Evolutionary conservation across 2,888 invertebrate genomes (phyloP), one percentile per base, ranked within the genome.

Genomic region (Ernsta delagoae): DNA sequence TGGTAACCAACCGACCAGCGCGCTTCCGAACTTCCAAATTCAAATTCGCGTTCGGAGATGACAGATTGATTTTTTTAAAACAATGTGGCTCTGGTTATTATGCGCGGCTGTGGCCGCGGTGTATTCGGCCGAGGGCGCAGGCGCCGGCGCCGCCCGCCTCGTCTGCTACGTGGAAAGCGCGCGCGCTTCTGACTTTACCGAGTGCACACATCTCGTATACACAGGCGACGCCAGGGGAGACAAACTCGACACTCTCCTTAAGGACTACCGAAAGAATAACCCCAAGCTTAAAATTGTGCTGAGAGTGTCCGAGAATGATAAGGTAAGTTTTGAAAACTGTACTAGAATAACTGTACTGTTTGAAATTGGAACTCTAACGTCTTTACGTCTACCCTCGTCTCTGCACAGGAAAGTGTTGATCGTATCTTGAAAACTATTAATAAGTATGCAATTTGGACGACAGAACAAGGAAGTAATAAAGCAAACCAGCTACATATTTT

Each of bases 271-370:
- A 78, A 92, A 92, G 73, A 84, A 83, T 71, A 90, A 92, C 72
- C 92, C 93, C 36, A 86, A 90, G 69, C 83, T 94, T 75, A 95
- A 95, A 85, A 88, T 95, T 74, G 83, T 95, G 72, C 80, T 95
- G 72, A 92, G 94, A 70, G 93, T 94, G 64, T 86, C 88, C 74
- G 94, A 94, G 72, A 90, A 88, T 72, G 94, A 95, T 80, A 94
- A 95, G 94, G 95, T 95, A 86, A 83, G 88, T 74, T 56, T n/a
- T 56, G 5, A n/a, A 31, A 11, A 12, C 24, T 54, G 6, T 41
- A 34, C 34, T n/a, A n/a, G n/a, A 54, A 24, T 34, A 7, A 24
- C 34, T 54, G 31, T n/a, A n/a, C n/a, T n/a, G n/a, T n/a, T n/a
- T n/a, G n/a, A n/a, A n/a, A n/a, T n/a, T n/a, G n/a, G n/a, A n/a